Evolutionary conservation across 2,113 vertebrate species (phyloP).

Genomic region (Tachuris rubrigastra): DNA sequence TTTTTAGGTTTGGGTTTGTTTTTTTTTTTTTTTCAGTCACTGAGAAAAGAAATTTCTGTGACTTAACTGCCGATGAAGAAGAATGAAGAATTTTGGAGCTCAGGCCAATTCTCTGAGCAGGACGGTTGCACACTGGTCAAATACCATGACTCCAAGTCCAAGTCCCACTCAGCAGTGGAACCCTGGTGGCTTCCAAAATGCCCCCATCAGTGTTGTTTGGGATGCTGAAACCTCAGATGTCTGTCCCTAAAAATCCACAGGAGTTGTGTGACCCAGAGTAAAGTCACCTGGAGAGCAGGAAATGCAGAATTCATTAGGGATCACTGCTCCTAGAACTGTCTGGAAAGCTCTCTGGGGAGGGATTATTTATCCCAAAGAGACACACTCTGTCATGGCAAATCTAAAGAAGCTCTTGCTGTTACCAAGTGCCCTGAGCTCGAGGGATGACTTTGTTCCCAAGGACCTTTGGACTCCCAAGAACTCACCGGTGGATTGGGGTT

Average conservation of each 20-base stretch:
- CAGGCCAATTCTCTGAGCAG: background rate
- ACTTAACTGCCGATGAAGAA: background rate
- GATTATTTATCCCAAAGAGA: background rate
- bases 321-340: background rate
- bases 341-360: background rate
- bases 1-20: too few relatives aligned
- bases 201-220: background rate
- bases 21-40: background rate
- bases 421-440: fast-evolving
- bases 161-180: background rate
- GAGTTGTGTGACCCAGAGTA: background rate
- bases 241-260: background rate
- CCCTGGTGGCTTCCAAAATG: too few relatives aligned
- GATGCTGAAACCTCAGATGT: background rate
- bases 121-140: background rate
- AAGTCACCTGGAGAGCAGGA: background rate
- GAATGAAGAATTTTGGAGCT: background rate
- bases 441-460: background rate
- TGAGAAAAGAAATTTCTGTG: background rate
- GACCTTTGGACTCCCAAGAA: background rate
- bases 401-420: background rate
- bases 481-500: background rate
- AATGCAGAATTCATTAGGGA: background rate
- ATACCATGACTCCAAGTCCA: background rate
- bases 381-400: background rate